Base-by-base conservation (phyloP, 2,888 invertebrate genomes). In the Autographa pulchrina region DNA sequence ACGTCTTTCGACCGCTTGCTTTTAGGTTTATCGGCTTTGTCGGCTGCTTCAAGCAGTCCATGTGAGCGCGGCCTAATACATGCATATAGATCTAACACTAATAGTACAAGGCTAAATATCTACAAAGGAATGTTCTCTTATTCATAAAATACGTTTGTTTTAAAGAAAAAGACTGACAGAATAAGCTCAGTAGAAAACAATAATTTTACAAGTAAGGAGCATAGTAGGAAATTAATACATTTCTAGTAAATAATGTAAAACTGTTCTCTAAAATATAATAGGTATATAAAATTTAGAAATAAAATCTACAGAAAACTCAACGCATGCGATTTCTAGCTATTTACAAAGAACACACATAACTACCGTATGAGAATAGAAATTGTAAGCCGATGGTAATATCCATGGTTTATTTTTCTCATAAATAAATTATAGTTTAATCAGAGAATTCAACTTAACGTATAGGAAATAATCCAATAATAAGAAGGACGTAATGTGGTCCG, bases 321-420 rank as follows among this genome's bases (percentile, higher is more conserved):
- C 32, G 65, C 78, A 82, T 79, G 75, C 82, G 68, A 41, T 68
- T 59, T 41, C 65, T 69, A 70, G 68, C 79, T 78, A 54, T 18
- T 18, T 20, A 25, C 20, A 80, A 62, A 73, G 70, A 70, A 58
- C 72, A 83, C 67, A 69, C 32, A 35, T 25, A 25, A 62, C 68
- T 74, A 77, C 64, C 38, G 68, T 79, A 83, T 88, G 86, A 85
- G 82, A 82, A 86, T 84, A 88, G 78, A 87, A 82, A 85, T 78
- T 65, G 56, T 58, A 16, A 65, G 5, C 20, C 8, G 20, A 13
- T 56, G 54, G 8, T 9, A 18, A 20, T 54, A 54, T 11, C 9
- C 2, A 0, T 16, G 16, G 7, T 7, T n/a, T 4, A 48, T 16
- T 14, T 13, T 41, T 13, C 13, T 41, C 0, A 41, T 13, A 13